Evolutionary conservation across 64 coral and sea anemone genomes (phyloP).

Genomic region (Montipora cactus): DNA sequence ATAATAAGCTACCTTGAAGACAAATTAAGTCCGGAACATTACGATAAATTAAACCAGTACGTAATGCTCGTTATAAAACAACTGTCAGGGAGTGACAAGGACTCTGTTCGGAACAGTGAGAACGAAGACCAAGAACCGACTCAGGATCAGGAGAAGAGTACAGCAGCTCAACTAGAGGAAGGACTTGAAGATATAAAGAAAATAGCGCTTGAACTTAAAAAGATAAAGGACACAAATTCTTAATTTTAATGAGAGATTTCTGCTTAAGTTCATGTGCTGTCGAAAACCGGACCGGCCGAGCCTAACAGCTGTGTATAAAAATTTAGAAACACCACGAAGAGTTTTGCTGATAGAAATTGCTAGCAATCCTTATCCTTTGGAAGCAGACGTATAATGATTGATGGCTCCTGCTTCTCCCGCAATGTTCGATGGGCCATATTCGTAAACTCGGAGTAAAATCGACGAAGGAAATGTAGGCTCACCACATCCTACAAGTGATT

Average conservation of each 20-base stretch:
- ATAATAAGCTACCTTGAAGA: slow-evolving; percentile 77
- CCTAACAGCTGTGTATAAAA: too few relatives aligned
- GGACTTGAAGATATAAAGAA: slow-evolving; percentile 75
- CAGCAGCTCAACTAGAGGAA: slow-evolving; percentile 43
- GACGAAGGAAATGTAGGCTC: too few relatives aligned
- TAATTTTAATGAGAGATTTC: background rate
- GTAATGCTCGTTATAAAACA: slow-evolving; percentile 92
- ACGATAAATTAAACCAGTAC: slow-evolving; percentile 79
- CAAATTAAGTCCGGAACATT: slow-evolving; percentile 76
- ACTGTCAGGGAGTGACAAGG: slow-evolving; percentile 70
- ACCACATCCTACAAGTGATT: too few relatives aligned
- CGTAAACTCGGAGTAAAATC: too few relatives aligned
- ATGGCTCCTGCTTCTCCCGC: too few relatives aligned
- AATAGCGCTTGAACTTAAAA: slow-evolving; percentile 82
- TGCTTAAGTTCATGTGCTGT: too few relatives aligned
- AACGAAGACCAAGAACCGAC: slow-evolving; percentile 57
- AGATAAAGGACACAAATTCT: slow-evolving; percentile 52
- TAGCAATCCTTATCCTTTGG: too few relatives aligned
- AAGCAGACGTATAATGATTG: too few relatives aligned
- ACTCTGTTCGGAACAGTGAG: slow-evolving; percentile 34
- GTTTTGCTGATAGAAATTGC: too few relatives aligned
- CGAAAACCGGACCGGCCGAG: too few relatives aligned
- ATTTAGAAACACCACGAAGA: too few relatives aligned
- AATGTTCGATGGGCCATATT: too few relatives aligned
- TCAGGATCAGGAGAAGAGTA: slow-evolving; percentile 54